Evolutionary conservation across 2,888 invertebrate genomes (phyloP), one percentile per base, ranked within the genome.

Genomic region (Lydus trimaculatus): DNA sequence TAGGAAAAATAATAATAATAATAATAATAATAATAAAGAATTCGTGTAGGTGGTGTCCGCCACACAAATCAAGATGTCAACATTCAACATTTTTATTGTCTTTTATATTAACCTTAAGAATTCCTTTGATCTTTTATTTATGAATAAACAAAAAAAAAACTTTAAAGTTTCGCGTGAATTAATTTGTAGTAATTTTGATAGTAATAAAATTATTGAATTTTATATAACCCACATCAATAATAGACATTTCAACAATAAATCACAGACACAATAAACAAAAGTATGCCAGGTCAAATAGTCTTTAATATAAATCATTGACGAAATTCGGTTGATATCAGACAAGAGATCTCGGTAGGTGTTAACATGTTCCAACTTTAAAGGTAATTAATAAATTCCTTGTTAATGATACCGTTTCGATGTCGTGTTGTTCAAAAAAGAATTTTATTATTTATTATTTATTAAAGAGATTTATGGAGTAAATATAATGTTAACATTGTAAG

Each of bases 321-420:
- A 64, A 63, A 66, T 56, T 48, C 17, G 17, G 20, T 64, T 61
- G 67, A 7, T 9, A 9, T 31, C 20, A 48, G 48, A 48, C 5
- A 20, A n/a, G 8, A 23, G 9, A 23, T 68, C 64, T 64, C 58
- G 63, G 48, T 63, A 69, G 64, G 69, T 69, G 69, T 63, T 69
- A 69, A 69, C 64, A 64, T 69, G 64, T 66, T 69, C 63, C 58
- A 63, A 69, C 66, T 66, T 56, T 23, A 48, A 56, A 52, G 64
- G 66, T 69, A 69, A 69, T 69, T 69, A 69, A 69, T 66, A 63
- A 63, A 65, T 52, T 7, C 4, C 56, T 65, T 52, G 60, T 65
- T 63, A 65, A 63, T 69, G 43, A 52, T 59, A 43, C 31, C 33
- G n/a, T 13, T 58, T 58, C 4, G 15, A 15, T 7, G 36, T 1